These are phyloP conservation scores for Neodiprion pinetum DNA, from an alignment of 1,140 invertebrate species.

Conservation along the genomic window DNA sequence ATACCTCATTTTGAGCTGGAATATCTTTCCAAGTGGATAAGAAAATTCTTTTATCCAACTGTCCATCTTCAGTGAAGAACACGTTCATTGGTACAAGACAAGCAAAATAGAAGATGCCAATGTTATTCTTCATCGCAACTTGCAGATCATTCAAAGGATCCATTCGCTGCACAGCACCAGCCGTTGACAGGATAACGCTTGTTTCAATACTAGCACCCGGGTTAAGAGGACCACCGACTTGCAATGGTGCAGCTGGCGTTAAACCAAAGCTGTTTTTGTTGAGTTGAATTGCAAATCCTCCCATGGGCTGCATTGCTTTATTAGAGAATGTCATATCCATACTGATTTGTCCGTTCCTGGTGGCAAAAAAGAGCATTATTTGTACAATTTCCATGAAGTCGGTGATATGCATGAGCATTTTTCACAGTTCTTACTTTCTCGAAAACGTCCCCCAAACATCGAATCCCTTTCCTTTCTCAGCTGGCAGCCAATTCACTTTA, in stretches of 20 bases:
- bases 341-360: constrained; percentile 81
- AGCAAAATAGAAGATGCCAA: constrained; percentile 98
- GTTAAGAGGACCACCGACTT: constrained; percentile 79
- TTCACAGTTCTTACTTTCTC: constrained; percentile 63
- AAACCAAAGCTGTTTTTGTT: constrained; percentile 99
- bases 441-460: constrained; percentile 97
- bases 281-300: constrained; percentile 95
- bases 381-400: background rate
- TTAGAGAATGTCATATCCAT: constrained; percentile 99
- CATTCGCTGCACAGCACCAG: constrained; percentile 95
- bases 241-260: constrained; percentile 81
- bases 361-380: constrained; percentile 25
- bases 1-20: constrained; percentile 95
- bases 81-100: constrained; percentile 92
- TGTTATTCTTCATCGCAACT: constrained; percentile 98
- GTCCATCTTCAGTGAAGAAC: constrained; percentile 95
- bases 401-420: background rate
- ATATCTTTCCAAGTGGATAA: constrained; percentile 99
- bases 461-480: constrained; percentile 96
- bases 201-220: constrained; percentile 86
- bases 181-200: constrained; percentile 78
- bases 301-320: constrained; percentile 98
- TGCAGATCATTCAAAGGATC: constrained; percentile 96
- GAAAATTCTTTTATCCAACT: constrained; percentile 97
- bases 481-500: constrained; percentile 91